Conservation (phyloP, 1,140 invertebrate genomes). For the Conopomorpha cramerella region DNA sequence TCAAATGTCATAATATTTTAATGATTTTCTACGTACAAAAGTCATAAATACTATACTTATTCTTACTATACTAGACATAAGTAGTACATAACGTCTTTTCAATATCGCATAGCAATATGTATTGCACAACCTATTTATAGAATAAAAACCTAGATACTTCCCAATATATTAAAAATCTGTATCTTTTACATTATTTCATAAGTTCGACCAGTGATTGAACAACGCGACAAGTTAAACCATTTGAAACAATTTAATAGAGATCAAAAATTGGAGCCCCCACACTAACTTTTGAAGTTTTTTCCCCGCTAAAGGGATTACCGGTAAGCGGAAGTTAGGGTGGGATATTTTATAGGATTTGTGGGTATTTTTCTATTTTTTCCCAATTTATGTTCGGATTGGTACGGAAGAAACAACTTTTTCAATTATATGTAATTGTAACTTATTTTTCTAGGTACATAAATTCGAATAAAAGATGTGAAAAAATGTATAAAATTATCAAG, state of each 20-base stretch:
- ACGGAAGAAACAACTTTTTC: not conserved
- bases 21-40: too few relatives aligned
- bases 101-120: not conserved
- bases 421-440: not conserved
- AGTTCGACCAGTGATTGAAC: slow-evolving; percentile 59
- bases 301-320: slow-evolving; percentile 57
- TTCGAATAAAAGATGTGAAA: not conserved
- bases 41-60: not conserved
- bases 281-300: slow-evolving; percentile 60
- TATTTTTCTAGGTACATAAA: not conserved
- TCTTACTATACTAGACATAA: not conserved
- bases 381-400: slow-evolving; percentile 4
- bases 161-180: too few relatives aligned
- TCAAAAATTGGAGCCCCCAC: slow-evolving; percentile 54
- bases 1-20: too few relatives aligned
- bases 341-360: slow-evolving; percentile 40
- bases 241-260: slow-evolving; percentile 62
- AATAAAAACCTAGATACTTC: not conserved
- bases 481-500: not conserved
- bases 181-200: too few relatives aligned
- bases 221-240: slow-evolving; percentile 58
- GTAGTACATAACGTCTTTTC: not conserved
- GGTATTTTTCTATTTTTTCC: slow-evolving; percentile 22
- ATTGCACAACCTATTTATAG: not conserved
- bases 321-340: slow-evolving; percentile 35